Evolutionary conservation across 2,113 vertebrate genomes (phyloP), one percentile per base, ranked within the genome.

Genomic region (Piprites chloris): DNA sequence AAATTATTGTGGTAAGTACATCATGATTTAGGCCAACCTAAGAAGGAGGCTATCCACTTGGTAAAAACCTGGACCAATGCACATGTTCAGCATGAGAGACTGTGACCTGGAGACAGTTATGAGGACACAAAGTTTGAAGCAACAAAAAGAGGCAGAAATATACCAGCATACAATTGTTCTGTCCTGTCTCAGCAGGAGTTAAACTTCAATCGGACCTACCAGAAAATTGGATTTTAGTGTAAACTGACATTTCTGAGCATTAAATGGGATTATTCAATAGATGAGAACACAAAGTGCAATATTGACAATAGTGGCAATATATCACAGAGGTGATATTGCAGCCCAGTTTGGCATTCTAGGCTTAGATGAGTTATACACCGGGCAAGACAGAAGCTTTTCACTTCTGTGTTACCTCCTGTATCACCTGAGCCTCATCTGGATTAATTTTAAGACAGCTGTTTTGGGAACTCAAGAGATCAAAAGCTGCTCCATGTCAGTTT

Each of bases 381-480:
- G 33, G 22, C 67, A 72, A 89, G 32, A 80, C 7, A 12, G 16
- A 93, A 80, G 26, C 5, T 89, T 67, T 89, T 67, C 1, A 67
- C 37, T 79, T 62, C 27, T 44, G 13, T 76, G 26, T 83, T 80
- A 44, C 26, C 46, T 77, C 50, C 65, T 73, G 27, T 55, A 39
- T 52, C 55, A 73, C 41, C 66, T 85, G 47, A 87, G 62, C 33
- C 69, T 80, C 1, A 1, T 71, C 42, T 44, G 46, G 33, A 69
- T 71, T 82, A 92, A 78, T 88, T 83, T 79, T 75, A 79, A 85
- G n/a, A 66, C 30, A 75, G 37, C 28, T 86, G 19, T 81, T 92
- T 85, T 42, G 16, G 33, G 14, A 82, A 35, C 42, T 82, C 50
- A 52, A 46, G 44, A 92, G 83, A 76, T 61, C 52, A 93, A 83